Conservation (phyloP, 2,113 vertebrate species). For the Danio rerio region GRCz12tu NC_133182.1:74260001-74260500, state of each 20-base stretch:
- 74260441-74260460: slow-evolving; percentile 48
- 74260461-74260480: slow-evolving; percentile 40
- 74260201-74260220: slow-evolving; percentile 75
- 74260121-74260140: slow-evolving; percentile 73
- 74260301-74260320: slow-evolving; percentile 74
- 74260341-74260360: slow-evolving; percentile 78
- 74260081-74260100: slow-evolving; percentile 85
- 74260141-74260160: slow-evolving; percentile 62
- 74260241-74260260: slow-evolving; percentile 80
- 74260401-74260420: slow-evolving; percentile 76
- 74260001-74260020: slow-evolving; percentile 30
- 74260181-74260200: slow-evolving; percentile 79
- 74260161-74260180: slow-evolving; percentile 67
- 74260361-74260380: slow-evolving; percentile 78
- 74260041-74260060: no score
- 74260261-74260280: slow-evolving; percentile 79
- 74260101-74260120: slow-evolving; percentile 76
- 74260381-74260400: slow-evolving; percentile 76
- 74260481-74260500: slow-evolving; percentile 16
- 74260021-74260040: background rate
- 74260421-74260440: slow-evolving; percentile 59
- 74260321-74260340: slow-evolving; percentile 71
- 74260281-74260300: slow-evolving; percentile 81
- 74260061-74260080: no score
- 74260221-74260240: slow-evolving; percentile 77